Base-by-base conservation (phyloP, 2,888 invertebrate species). In the Drosophila multiciliata region DNA sequence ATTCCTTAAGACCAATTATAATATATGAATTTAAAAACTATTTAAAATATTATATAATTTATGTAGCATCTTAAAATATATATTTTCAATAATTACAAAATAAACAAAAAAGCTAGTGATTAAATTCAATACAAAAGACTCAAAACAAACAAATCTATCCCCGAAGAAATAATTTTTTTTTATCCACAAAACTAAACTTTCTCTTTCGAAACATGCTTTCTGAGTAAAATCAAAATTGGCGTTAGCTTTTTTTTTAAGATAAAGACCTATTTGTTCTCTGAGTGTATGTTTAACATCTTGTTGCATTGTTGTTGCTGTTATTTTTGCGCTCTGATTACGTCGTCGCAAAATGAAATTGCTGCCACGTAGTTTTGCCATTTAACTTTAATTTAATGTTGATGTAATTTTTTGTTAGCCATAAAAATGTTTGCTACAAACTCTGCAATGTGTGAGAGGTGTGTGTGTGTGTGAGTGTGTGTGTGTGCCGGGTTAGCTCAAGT, bases 311-410 rank as follows among this genome's bases (percentile, higher is more conserved):
- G 66, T 45, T 62, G 26, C 32, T 49, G 45, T 61, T 68, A 68
- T 55, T 81, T 81, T 67, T 66, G 57, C 64, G 60, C 80, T 83
- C 83, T 82, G 80, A 86, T 86, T 83, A 80, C 81, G 80, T 82
- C 83, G 80, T 78, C 82, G 75, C 70, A 75, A 77, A 79, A 73
- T 82, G 76, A 75, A 89, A 82, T 81, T 87, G 89, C 88, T 84
- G 84, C 90, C 90, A 90, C 87, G 89, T 87, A 90, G 89, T 89
- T 88, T 90, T 76, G 82, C 84, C 84, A 89, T 89, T 87, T 90
- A 89, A 89, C 87, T 89, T 90, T 90, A 86, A 87, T 90, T 90
- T 87, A 88, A 90, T 88, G 87, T 87, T 82, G 77, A 80, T 83
- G 90, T 86, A 83, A 83, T 83, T 83, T 78, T 87, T 82, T 78